phyloP scores from a whole-genome alignment of 2,797 vertebrate species.

The Neosilurus hyrtlii region DNA sequence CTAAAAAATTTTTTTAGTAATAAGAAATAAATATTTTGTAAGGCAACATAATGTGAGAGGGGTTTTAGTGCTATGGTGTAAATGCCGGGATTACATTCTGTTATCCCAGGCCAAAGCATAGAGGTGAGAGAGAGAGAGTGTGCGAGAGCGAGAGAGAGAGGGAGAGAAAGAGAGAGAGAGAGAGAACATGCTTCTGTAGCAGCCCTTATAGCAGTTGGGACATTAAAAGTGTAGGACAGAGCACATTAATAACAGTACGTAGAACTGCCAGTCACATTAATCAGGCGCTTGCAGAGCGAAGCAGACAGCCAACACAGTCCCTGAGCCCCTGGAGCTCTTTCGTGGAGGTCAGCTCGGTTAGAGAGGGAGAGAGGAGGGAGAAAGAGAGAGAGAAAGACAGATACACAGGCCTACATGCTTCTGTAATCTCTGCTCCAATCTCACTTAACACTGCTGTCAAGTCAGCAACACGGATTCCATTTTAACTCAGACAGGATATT shows the following conservation, averaged over 20 bases:
- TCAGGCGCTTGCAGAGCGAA: constrained; percentile 43
- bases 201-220: constrained; percentile 34
- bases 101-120: not conserved
- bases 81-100: not conserved
- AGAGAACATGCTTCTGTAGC: constrained; percentile 31
- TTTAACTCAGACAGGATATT: not conserved
- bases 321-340: constrained; percentile 41
- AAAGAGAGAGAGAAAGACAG: constrained; percentile 14
- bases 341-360: constrained; percentile 46
- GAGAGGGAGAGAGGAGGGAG: not conserved
- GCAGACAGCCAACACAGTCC: constrained; percentile 48
- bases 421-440: constrained; percentile 21
- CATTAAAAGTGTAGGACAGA: constrained; percentile 55
- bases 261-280: constrained; percentile 58
- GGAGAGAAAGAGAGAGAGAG: constrained; percentile 16
- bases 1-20: constrained; percentile 17
- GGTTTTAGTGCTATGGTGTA: not conserved
- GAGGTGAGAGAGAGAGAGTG: not conserved
- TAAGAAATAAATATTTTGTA: constrained; percentile 12
- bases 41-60: not conserved
- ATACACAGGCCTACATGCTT: constrained; percentile 20
- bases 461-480: constrained; percentile 7
- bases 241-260: constrained; percentile 58
- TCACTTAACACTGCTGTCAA: constrained; percentile 30
- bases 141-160: not conserved